These are phyloP conservation scores for Psophia crepitans DNA, from an alignment of 2,113 vertebrate species.

Conservation along the genomic window DNA sequence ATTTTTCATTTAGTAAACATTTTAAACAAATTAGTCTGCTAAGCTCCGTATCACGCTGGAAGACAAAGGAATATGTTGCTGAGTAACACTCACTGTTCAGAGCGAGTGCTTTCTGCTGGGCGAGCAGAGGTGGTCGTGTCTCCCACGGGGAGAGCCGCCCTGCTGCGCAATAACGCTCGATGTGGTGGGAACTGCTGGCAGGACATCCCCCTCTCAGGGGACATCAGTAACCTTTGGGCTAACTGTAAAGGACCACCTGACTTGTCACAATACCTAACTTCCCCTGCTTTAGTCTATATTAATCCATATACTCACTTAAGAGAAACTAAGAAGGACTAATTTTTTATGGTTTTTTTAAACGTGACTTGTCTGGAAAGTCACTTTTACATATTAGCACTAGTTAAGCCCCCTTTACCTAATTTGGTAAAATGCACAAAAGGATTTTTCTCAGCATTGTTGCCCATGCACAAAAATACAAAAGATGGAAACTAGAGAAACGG, in stretches of 20 bases:
- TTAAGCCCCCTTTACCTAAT: not conserved
- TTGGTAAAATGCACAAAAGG: not conserved
- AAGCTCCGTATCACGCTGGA: not conserved
- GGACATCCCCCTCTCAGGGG: fast-evolving
- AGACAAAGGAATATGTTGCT: not conserved
- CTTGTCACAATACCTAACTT: not conserved
- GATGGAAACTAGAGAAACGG: not conserved
- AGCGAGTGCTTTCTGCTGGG: not conserved
- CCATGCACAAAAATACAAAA: not conserved
- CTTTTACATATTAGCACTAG: not conserved
- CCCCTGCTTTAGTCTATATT: not conserved
- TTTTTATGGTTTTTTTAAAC: not conserved
- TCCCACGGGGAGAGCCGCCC: fast-evolving
- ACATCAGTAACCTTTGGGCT: not conserved
- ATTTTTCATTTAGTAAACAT: not conserved
- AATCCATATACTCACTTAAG: not conserved
- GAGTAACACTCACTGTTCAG: not conserved
- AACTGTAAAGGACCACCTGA: not conserved
- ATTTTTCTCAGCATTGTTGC: not conserved
- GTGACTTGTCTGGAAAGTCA: not conserved
- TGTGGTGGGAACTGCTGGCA: not conserved
- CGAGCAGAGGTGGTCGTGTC: not conserved
- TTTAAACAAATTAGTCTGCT: not conserved
- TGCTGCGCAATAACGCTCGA: not conserved
- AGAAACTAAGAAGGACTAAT: not conserved